Evolutionary conservation across 2,888 invertebrate species (phyloP).

Genomic region (Actias luna): DNA sequence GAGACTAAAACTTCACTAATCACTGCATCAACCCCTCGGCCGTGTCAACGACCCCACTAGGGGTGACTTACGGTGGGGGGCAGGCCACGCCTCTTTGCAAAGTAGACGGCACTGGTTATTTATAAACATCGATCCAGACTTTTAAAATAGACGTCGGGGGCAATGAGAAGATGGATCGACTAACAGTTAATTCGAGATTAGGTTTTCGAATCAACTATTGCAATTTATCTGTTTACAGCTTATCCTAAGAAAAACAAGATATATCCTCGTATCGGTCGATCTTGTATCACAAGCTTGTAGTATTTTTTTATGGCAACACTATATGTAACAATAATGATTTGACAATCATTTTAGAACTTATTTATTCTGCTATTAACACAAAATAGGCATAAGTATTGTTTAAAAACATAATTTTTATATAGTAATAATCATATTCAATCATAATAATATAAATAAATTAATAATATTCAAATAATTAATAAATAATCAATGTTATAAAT

Average conservation of each 20-base stretch:
- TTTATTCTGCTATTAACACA: no score
- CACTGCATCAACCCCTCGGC: slow-evolving; percentile 14
- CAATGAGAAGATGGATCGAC: not conserved
- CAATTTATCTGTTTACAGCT: not conserved
- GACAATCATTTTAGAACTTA: no score
- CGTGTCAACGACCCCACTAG: slow-evolving; percentile 22
- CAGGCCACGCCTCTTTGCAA: slow-evolving; percentile 20
- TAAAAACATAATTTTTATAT: no score
- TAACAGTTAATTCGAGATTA: not conserved
- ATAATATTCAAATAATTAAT: no score
- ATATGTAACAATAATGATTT: no score
- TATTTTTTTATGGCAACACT: no score
- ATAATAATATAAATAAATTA: no score
- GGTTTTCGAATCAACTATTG: not conserved
- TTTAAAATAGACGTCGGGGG: slow-evolving; percentile 1
- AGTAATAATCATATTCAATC: no score
- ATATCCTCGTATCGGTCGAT: no score
- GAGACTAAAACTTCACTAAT: slow-evolving; percentile 20
- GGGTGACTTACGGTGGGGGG: slow-evolving; percentile 14
- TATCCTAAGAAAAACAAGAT: not conserved
- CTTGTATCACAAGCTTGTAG: no score
- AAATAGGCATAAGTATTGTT: no score
- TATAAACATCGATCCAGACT: slow-evolving; percentile 17
- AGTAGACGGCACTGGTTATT: slow-evolving; percentile 15
- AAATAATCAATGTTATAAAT: no score